Percentiles rank a stretch among this genome's conserved stretches.
phyloP scores from a whole-genome alignment of 2,888 invertebrate species.

The Dasysyrphus albostriatus region DNA sequence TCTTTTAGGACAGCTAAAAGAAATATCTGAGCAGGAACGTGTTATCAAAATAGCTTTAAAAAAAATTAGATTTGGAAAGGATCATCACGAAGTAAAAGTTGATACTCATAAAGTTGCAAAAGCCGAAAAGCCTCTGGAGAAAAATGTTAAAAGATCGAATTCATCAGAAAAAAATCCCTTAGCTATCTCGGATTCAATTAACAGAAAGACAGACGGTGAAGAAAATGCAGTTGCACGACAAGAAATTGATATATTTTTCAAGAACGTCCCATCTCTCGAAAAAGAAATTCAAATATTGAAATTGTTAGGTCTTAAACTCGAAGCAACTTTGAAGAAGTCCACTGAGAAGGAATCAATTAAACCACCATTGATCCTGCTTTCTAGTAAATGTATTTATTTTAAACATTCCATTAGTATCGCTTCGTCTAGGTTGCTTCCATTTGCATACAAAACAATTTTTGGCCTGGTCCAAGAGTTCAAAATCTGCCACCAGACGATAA shows the following conservation, averaged over 20 bases:
- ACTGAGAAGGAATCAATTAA: not conserved
- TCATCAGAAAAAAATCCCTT: not conserved
- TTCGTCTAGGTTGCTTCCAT: not conserved
- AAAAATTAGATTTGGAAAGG: conserved; percentile 37
- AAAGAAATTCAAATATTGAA: conserved; percentile 79
- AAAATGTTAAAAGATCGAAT: not conserved
- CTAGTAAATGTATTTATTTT: not conserved
- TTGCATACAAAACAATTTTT: conserved; percentile 29
- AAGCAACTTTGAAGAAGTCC: conserved; percentile 77
- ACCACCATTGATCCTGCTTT: not conserved
- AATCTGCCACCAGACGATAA: conserved; percentile 79
- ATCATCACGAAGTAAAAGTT: conserved; percentile 24
- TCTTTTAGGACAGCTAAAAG: conserved; percentile 76
- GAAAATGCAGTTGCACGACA: conserved; percentile 6
- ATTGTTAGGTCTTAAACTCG: conserved; percentile 79
- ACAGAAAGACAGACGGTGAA: not conserved
- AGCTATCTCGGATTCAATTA: not conserved
- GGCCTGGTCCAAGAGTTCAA: conserved; percentile 78
- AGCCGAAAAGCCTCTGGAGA: conserved; percentile 65
- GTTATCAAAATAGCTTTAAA: conserved; percentile 77
- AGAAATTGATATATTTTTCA: conserved; percentile 79
- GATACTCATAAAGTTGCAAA: conserved; percentile 1
- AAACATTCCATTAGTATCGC: not conserved
- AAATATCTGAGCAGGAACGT: conserved; percentile 77
- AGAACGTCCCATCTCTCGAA: conserved; percentile 80